These are phyloP conservation scores for Halcyon malimbica DNA, from an alignment of 2,113 vertebrate genomes.

Conservation along the genomic window DNA sequence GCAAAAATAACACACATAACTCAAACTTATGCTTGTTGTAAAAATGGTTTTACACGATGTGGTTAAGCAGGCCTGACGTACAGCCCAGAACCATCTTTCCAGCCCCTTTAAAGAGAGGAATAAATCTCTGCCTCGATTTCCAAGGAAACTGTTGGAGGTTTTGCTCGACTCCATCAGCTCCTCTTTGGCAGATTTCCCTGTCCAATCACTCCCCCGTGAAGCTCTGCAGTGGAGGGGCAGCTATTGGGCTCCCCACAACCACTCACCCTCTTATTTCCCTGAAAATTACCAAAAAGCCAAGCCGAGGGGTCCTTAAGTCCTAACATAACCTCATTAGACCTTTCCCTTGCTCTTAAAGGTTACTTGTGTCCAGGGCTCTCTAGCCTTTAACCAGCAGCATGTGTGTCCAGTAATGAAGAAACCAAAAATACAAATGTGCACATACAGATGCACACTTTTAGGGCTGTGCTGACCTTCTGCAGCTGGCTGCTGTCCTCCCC, in stretches of 20 bases:
- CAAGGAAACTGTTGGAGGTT: neutral
- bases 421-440: neutral
- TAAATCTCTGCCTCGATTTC: neutral
- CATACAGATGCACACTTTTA: neutral
- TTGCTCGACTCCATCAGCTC: neutral
- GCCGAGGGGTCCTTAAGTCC: neutral
- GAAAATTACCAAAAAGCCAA: neutral
- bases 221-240: neutral
- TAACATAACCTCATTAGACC: neutral
- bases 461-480: constrained; percentile 20
- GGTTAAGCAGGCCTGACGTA: neutral
- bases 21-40: constrained; percentile 4
- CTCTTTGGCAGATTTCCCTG: neutral
- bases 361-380: neutral
- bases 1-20: constrained; percentile 28
- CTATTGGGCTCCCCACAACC: neutral
- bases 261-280: neutral
- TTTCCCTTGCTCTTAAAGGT: neutral
- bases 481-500: neutral
- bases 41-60: neutral
- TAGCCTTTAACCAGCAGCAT: neutral
- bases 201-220: neutral
- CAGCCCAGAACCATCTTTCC: neutral
- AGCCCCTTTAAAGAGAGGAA: neutral
- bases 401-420: neutral